Conservation (phyloP, 2,888 invertebrate genomes). For the Ametastegia equiseti region DNA sequence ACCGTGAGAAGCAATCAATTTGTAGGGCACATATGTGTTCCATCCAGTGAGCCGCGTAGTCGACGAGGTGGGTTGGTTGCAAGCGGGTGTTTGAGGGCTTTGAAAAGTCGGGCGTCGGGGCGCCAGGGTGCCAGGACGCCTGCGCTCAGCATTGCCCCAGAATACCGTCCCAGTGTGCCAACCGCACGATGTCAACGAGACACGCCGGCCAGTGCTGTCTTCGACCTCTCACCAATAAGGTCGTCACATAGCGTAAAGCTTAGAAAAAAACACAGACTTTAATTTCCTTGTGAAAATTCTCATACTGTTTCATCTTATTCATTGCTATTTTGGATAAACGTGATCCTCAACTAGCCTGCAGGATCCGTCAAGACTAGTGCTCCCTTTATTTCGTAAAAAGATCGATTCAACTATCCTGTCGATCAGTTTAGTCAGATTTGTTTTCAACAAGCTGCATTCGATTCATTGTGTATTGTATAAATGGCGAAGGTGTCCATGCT, state of each 20-base stretch:
- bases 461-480: background rate
- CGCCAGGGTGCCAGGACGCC: conserved; percentile 41
- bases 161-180: conserved; percentile 42
- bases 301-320: background rate
- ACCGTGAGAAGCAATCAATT: conserved; percentile 34
- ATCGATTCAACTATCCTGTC: background rate
- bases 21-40: conserved; percentile 38
- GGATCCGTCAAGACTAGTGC: background rate
- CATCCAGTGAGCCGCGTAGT: conserved; percentile 18
- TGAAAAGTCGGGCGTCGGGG: conserved; percentile 45
- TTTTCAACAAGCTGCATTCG: background rate
- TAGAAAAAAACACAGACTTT: background rate
- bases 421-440: background rate
- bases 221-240: conserved; percentile 34
- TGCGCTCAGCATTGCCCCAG: conserved; percentile 44
- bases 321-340: conserved; percentile 2
- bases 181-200: conserved; percentile 45
- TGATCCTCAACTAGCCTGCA: background rate
- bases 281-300: background rate
- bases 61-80: conserved; percentile 25
- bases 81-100: conserved; percentile 42
- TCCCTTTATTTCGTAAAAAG: background rate
- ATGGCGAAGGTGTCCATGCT: background rate
- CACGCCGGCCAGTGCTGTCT: conserved; percentile 48
- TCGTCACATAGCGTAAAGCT: conserved; percentile 21